A percentile compares a stretch with the other conserved stretches of the same genome.
These are phyloP conservation scores for Platyrinchus mystaceus DNA, from an alignment of 2,797 vertebrate species.

Conservation along the genomic window DNA sequence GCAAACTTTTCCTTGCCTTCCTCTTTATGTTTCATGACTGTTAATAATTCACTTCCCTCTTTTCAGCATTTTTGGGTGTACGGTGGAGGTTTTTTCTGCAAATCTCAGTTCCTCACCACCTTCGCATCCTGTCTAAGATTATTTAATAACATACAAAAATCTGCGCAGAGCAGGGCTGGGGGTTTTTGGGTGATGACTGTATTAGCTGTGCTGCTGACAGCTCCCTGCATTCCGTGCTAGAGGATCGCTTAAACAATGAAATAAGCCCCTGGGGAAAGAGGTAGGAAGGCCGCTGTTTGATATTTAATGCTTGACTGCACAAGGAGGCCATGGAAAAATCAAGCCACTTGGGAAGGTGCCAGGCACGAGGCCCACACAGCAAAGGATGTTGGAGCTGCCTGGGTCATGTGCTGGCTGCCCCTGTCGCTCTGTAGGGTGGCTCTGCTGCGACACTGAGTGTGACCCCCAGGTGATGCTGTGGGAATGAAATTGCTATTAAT, in stretches of 20 bases:
- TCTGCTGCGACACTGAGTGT: neutral
- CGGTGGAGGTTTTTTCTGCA: neutral
- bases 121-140: neutral
- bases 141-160: neutral
- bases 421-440: neutral
- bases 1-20: neutral
- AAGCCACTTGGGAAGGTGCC: neutral
- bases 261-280: neutral
- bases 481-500: neutral
- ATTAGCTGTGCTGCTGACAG: constrained; percentile 28
- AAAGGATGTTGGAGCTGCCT: neutral
- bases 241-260: neutral
- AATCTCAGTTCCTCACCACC: neutral
- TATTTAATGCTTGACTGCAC: constrained; percentile 22
- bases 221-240: neutral
- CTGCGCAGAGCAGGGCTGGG: neutral
- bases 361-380: accelerated
- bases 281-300: neutral
- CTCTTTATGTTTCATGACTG: neutral
- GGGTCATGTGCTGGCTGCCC: neutral
- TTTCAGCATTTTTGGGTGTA: neutral
- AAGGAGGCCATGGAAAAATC: constrained; percentile 28
- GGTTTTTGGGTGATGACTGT: neutral
- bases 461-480: accelerated
- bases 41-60: neutral